phyloP scores from a whole-genome alignment of 2,888 invertebrate genomes.

The Oxyteleia sp. region DNA sequence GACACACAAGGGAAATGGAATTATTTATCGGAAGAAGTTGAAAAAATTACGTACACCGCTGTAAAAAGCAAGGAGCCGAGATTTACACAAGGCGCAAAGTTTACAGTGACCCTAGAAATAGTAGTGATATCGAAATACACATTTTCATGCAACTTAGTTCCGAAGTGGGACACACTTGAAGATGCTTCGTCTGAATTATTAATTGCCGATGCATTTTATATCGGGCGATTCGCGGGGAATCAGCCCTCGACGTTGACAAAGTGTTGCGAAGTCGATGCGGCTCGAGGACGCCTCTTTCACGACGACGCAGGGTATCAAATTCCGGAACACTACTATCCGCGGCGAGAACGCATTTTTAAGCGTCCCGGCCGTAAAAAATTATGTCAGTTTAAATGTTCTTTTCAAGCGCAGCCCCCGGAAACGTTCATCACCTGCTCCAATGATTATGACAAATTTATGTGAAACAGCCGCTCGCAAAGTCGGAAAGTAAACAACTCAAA shows the following conservation, averaged over 20 bases:
- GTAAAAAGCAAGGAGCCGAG: slow-evolving; percentile 2
- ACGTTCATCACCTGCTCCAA: slow-evolving; percentile 57
- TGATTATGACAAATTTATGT: slow-evolving; percentile 68
- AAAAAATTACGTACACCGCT: slow-evolving; percentile 16
- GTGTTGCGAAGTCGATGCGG: slow-evolving; percentile 42
- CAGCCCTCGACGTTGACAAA: slow-evolving; percentile 53
- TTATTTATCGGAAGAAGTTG: slow-evolving; percentile 35
- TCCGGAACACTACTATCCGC: slow-evolving; percentile 5
- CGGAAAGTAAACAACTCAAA: slow-evolving; percentile 53
- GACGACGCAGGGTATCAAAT: slow-evolving; percentile 16
- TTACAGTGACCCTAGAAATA: slow-evolving; percentile 18
- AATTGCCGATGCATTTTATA: slow-evolving; percentile 42
- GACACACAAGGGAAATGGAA: slow-evolving; percentile 12
- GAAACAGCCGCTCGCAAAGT: slow-evolving; percentile 58
- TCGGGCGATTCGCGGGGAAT: slow-evolving; percentile 41
- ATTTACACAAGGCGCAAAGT: slow-evolving; percentile 23
- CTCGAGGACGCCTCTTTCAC: slow-evolving; percentile 11
- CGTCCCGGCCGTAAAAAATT: slow-evolving; percentile 33
- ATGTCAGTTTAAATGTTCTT: slow-evolving; percentile 50
- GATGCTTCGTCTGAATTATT: slow-evolving; percentile 46
- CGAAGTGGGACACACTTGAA: slow-evolving; percentile 41
- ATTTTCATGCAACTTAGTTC: slow-evolving; percentile 40
- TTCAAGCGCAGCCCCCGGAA: slow-evolving; percentile 54
- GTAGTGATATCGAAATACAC: slow-evolving; percentile 13
- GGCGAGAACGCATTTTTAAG: slow-evolving; percentile 30